These are phyloP conservation scores for Anthopleura xanthogrammica DNA, from an alignment of 92 coral and sea anemone genomes.

Conservation along the genomic window DNA sequence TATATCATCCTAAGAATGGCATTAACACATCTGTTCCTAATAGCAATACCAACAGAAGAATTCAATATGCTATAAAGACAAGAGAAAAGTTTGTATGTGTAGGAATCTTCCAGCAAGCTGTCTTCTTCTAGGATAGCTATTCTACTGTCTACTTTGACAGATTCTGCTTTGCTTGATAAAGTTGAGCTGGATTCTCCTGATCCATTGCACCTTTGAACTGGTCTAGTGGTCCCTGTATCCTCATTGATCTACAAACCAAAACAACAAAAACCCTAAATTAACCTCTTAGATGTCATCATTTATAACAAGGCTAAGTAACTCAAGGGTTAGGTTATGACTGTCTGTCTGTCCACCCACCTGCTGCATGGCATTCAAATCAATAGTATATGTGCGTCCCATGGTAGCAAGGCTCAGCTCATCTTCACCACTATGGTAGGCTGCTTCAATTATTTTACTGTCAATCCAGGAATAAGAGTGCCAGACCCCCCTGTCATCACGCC, in stretches of 20 bases:
- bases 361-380: conserved; percentile 96
- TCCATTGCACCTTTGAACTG: conserved; percentile 88
- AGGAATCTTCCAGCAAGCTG: conserved; percentile 59
- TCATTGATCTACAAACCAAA: conserved; percentile 74
- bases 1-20: conserved; percentile 91
- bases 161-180: conserved; percentile 53
- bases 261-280: background rate
- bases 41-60: conserved; percentile 97
- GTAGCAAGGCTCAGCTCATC: conserved; percentile 94
- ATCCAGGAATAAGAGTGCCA: conserved; percentile 99
- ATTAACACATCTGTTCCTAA: conserved; percentile 87
- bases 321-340: too few species aligned
- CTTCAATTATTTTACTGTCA: conserved; percentile 96
- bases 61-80: conserved; percentile 90
- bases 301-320: background rate
- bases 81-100: conserved; percentile 80
- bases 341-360: conserved; percentile 55
- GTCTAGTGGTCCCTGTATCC: conserved; percentile 98
- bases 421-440: conserved; percentile 97
- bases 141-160: conserved; percentile 81
- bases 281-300: background rate
- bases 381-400: conserved; percentile 94
- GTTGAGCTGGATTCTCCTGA: conserved; percentile 72
- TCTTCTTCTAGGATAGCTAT: conserved; percentile 77
- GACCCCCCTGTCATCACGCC: conserved; percentile 95